Evolutionary conservation across 2,113 vertebrate species (phyloP).

Genomic region (Apus apus): DNA sequence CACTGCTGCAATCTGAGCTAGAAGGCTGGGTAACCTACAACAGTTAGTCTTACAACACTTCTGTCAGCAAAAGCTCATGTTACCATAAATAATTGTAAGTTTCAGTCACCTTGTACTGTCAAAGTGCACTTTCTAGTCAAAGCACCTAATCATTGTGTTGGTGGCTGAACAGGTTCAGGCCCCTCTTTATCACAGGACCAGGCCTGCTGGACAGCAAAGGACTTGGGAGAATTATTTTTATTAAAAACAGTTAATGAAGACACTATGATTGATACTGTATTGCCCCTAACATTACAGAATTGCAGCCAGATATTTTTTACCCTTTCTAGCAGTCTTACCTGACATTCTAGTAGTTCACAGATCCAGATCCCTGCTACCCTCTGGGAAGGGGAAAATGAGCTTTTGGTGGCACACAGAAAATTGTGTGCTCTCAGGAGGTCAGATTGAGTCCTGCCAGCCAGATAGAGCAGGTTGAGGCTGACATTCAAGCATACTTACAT

Average conservation of each 20-base stretch:
- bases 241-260: not conserved
- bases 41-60: not conserved
- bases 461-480: not conserved
- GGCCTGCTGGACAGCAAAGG: not conserved
- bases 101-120: not conserved
- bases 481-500: not conserved
- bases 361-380: not conserved
- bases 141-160: not conserved
- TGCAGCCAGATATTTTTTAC: not conserved
- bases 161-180: not conserved
- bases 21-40: not conserved
- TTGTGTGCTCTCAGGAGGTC: not conserved
- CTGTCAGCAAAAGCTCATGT: not conserved
- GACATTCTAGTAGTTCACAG: not conserved
- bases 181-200: not conserved
- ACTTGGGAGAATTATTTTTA: not conserved
- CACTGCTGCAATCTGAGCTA: not conserved
- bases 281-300: not conserved
- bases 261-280: not conserved
- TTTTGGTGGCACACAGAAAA: not conserved
- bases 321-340: not conserved
- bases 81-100: not conserved
- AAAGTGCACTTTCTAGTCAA: not conserved
- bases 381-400: not conserved
- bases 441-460: not conserved